Conservation (phyloP, 2,797 vertebrate species). For the Gobionotothen gibberifrons region DNA sequence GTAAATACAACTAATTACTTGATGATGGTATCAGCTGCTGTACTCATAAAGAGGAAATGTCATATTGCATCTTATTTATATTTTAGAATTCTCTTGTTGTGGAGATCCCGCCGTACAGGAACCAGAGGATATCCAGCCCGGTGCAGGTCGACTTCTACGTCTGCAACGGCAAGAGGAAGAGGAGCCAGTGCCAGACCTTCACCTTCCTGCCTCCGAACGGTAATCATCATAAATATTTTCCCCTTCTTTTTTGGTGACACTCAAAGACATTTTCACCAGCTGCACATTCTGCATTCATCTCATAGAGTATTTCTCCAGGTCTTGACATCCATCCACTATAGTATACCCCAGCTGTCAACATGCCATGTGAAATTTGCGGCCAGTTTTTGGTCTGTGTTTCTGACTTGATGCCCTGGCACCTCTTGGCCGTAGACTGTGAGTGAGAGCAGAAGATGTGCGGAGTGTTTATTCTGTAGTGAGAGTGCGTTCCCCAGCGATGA, state of each 20-base stretch:
- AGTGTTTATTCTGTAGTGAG: conserved; percentile 75
- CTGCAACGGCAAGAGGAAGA: conserved; percentile 98
- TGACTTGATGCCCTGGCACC: conserved; percentile 33
- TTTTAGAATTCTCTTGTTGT: conserved; percentile 90
- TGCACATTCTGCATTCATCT: conserved; percentile 27
- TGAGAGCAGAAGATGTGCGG: conserved; percentile 63
- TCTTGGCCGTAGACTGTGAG: conserved; percentile 46
- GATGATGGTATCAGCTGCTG: background rate
- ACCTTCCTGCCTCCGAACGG: conserved; percentile 95
- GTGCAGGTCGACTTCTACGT: conserved; percentile 96
- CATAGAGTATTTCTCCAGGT: conserved; percentile 33
- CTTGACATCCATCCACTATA: conserved; percentile 41
- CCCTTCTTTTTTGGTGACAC: conserved; percentile 15
- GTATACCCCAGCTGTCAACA: conserved; percentile 52
- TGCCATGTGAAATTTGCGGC: conserved; percentile 41
- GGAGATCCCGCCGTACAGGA: conserved; percentile 95
- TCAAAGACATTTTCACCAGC: conserved; percentile 17
- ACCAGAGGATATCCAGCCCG: conserved; percentile 92
- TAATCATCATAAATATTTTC: conserved; percentile 69
- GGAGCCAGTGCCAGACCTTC: conserved; percentile 96
- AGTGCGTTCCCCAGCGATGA: conserved; percentile 72
- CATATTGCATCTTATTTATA: conserved; percentile 19
- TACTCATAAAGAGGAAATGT: background rate
- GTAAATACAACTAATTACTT: background rate
- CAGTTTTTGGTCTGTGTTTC: conserved; percentile 27